Conservation (phyloP, 92 coral and sea anemone species). For the Blastomussa wellsi region DNA sequence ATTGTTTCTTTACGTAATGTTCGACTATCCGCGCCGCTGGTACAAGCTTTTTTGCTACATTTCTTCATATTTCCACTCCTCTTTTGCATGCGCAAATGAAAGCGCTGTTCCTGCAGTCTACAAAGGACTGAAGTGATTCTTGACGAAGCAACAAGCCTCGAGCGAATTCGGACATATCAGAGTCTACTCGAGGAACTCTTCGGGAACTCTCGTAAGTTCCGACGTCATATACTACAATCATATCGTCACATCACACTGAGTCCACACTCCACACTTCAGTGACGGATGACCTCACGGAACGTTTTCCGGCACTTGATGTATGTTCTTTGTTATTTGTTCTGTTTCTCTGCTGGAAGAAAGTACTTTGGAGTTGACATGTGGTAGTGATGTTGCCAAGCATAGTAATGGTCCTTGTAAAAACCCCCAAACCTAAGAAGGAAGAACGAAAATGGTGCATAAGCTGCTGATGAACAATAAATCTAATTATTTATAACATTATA, state of each 20-base stretch:
- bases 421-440: slow-evolving; percentile 77
- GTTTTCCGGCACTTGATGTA: no score
- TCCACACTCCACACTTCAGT: neutral
- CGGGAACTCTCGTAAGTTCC: neutral
- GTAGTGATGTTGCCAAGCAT: slow-evolving; percentile 85
- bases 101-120: neutral
- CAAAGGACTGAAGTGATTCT: neutral
- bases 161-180: neutral
- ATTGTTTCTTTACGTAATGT: neutral
- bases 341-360: slow-evolving; percentile 64
- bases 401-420: slow-evolving; percentile 70
- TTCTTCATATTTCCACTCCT: neutral
- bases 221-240: neutral
- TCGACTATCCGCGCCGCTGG: neutral
- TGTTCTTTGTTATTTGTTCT: neutral
- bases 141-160: neutral
- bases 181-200: neutral
- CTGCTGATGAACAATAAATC: neutral
- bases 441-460: neutral
- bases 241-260: neutral
- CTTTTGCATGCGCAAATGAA: neutral
- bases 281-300: no score
- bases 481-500: neutral
- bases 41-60: neutral
- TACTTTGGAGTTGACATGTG: slow-evolving; percentile 98